Percentiles rank a stretch among this genome's conserved stretches.
Conservation (phyloP, 2,888 invertebrate species). For the Cecidostiba fungosa region DNA sequence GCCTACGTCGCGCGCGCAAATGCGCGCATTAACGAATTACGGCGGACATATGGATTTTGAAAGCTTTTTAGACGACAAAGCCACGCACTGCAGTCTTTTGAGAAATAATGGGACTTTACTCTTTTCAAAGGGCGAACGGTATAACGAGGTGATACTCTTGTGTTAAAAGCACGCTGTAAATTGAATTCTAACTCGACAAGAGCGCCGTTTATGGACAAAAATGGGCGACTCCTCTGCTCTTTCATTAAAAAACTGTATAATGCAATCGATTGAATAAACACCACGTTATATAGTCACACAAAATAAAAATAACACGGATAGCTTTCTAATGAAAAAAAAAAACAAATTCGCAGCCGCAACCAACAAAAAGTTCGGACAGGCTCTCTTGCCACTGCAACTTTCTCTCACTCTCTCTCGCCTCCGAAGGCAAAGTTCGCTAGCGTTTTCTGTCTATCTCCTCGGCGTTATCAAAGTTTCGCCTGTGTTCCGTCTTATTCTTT, state of each 20-base stretch:
- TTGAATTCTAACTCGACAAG: not conserved
- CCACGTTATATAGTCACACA: too few species aligned
- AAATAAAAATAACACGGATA: too few species aligned
- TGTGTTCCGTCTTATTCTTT: slow-evolving; percentile 43
- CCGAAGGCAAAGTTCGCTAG: not conserved
- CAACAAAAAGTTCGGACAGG: slow-evolving; percentile 15
- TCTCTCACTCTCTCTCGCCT: not conserved
- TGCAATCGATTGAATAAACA: not conserved
- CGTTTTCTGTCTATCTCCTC: not conserved
- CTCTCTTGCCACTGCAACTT: not conserved
- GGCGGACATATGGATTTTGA: not conserved
- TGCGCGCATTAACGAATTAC: slow-evolving; percentile 49
- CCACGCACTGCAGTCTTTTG: not conserved
- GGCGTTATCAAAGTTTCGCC: slow-evolving; percentile 24
- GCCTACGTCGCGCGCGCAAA: slow-evolving; percentile 24
- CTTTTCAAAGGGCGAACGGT: not conserved
- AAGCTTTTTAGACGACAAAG: not conserved
- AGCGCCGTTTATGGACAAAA: too few species aligned
- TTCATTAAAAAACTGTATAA: too few species aligned
- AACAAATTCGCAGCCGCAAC: not conserved
- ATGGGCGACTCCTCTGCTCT: too few species aligned
- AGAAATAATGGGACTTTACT: not conserved
- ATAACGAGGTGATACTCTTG: too few species aligned
- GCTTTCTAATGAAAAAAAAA: not conserved
- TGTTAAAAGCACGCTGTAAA: not conserved